Base-by-base conservation (phyloP, 2,797 vertebrate species). In the Gymnothorax javanicus region DNA sequence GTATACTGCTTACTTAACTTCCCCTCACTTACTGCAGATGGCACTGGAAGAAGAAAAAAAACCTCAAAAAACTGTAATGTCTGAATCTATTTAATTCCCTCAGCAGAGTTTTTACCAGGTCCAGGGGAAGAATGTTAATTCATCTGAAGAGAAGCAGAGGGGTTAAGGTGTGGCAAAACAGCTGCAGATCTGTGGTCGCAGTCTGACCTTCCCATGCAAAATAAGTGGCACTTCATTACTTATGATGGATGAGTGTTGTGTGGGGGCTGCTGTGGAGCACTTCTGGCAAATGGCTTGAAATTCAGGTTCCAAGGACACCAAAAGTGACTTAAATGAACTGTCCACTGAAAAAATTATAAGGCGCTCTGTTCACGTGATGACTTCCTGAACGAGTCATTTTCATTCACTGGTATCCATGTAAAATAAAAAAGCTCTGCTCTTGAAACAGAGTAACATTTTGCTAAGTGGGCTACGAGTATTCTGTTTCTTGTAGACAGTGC, bases 1-100 rank as follows among this genome's bases (percentile, higher is more conserved):
- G 33, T 43, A 43, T 43, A 43, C 33, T 43, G 33, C 33, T 43
- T 43, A 43, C 33, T 43, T 43, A 43, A 43, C 33, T 1, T n/a
- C n/a, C 15, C 13, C 60, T 20, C 33, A 43, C 33, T 43, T 43
- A 43, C 92, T 89, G 91, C 84, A 82, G 90, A 88, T 89, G 59
- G 84, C 87, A 88, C 86, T 89, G 85, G 86, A 90, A 93, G 93
- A 94, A 92, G 93, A 90, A 67, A n/a, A 67, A 1, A 43, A 43
- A 43, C 33, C 33, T 91, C 89, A 73, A 89, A 91, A 92, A 90
- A 90, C 90, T 89, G 89, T 88, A 88, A 86, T 73, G 86, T 89
- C 75, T 91, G 91, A 88, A 89, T 90, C 88, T 88, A 69, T 86
- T 91, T 89, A 87, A 89, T 91, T 89, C 89, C 89, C 89, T 89